Evolutionary conservation across 2,113 vertebrate genomes (phyloP).

Genomic region (Callorhinus ursinus): DNA sequence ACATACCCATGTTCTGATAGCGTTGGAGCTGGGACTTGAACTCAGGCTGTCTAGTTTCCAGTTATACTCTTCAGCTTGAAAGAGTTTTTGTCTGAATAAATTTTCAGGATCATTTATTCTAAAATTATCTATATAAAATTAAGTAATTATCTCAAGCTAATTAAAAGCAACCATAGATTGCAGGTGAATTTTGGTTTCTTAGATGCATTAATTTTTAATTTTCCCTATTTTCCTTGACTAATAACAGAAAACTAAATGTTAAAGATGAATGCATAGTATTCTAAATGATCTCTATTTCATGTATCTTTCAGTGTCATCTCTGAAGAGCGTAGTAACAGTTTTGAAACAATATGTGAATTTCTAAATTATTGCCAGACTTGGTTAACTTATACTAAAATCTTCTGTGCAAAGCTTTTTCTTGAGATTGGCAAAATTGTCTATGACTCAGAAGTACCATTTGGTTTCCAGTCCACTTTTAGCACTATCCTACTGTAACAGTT

Average conservation of each 20-base stretch:
- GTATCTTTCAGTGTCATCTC: neutral
- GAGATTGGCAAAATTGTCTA: neutral
- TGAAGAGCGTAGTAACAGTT: neutral
- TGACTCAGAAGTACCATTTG: slow-evolving; percentile 11
- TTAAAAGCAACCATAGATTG: neutral
- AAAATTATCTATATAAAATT: neutral
- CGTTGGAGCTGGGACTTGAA: neutral
- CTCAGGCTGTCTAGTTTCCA: neutral
- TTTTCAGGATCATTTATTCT: slow-evolving; percentile 21
- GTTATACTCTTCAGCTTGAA: neutral
- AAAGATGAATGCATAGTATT: neutral
- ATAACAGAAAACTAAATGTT: neutral
- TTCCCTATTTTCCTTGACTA: neutral
- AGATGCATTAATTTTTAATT: slow-evolving; percentile 48
- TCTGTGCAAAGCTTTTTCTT: neutral
- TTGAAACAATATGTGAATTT: slow-evolving; percentile 33
- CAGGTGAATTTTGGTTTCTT: neutral
- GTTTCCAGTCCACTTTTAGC: neutral
- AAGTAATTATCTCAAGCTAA: slow-evolving; percentile 19
- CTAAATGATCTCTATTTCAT: neutral
- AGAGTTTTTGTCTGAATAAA: neutral
- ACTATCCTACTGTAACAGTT: neutral
- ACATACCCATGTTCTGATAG: neutral
- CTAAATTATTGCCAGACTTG: neutral
- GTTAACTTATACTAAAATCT: slow-evolving; percentile 29